phyloP scores from a whole-genome alignment of 2,888 invertebrate genomes.

The Cheilosia variabilis region DNA sequence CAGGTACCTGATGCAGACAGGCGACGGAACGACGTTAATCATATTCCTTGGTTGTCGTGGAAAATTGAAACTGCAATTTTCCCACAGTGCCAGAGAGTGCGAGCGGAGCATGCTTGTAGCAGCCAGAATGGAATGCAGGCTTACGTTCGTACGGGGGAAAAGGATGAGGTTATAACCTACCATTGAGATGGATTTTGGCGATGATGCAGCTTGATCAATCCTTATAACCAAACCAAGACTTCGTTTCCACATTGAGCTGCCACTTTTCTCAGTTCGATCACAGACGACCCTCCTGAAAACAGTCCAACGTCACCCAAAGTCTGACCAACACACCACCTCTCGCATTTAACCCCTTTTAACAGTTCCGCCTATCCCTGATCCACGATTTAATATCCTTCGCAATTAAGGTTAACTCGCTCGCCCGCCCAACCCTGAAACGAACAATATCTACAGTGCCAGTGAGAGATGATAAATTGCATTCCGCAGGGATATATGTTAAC shows the following conservation, averaged over 20 bases:
- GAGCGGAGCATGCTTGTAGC: neutral
- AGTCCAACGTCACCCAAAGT: neutral
- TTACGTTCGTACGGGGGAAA: neutral
- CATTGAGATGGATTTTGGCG: neutral
- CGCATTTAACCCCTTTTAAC: constrained; percentile 37
- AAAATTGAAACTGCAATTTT: constrained; percentile 71
- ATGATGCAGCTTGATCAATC: too few species aligned
- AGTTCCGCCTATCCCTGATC: constrained; percentile 11
- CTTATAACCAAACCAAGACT: too few species aligned
- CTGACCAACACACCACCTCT: constrained; percentile 11
- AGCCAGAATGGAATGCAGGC: neutral
- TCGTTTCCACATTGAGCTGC: too few species aligned
- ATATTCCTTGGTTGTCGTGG: constrained; percentile 47
- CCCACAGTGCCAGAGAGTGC: constrained; percentile 42
- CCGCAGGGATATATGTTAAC: constrained; percentile 60
- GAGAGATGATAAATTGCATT: constrained; percentile 71
- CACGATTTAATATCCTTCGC: constrained; percentile 34
- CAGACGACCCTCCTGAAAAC: too few species aligned
- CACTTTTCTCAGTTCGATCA: too few species aligned
- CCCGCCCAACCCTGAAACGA: neutral
- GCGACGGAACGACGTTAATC: constrained; percentile 60
- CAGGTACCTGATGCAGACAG: constrained; percentile 18
- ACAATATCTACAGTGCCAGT: neutral
- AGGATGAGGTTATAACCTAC: constrained; percentile 4
- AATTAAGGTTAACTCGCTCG: constrained; percentile 53